These are phyloP conservation scores for Lycaon pictus DNA, from an alignment of 2,113 vertebrate species.

Conservation along the genomic window DNA sequence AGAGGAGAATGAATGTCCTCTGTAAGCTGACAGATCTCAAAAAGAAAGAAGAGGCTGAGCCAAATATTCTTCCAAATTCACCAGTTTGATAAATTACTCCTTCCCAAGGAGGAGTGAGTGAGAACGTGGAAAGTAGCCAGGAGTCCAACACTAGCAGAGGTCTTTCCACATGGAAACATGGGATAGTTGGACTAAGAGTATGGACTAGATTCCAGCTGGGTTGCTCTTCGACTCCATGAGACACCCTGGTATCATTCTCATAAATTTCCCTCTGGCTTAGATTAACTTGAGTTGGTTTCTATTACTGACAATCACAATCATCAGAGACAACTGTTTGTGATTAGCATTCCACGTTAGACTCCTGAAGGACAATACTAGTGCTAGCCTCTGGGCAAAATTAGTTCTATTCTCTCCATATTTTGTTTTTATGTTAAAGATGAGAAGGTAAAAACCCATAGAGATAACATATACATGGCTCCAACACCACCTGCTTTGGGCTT, in stretches of 20 bases:
- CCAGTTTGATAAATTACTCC: neutral
- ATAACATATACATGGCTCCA: neutral
- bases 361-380: neutral
- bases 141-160: neutral
- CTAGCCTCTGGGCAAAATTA: no score
- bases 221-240: neutral
- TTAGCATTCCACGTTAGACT: neutral
- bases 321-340: neutral
- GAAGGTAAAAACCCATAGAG: neutral
- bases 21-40: neutral
- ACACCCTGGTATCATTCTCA: neutral
- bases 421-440: neutral
- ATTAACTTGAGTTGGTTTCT: conserved; percentile 14
- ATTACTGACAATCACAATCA: conserved; percentile 12
- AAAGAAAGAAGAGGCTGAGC: neutral
- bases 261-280: neutral
- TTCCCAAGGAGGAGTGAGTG: neutral
- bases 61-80: conserved; percentile 40
- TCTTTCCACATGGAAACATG: neutral
- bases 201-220: neutral
- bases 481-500: neutral
- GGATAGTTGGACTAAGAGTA: neutral
- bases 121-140: neutral
- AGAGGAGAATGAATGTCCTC: neutral
- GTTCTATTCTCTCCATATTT: neutral